Evolutionary conservation across 2,797 vertebrate species (phyloP).

Genomic region (Pseudomugil gertrudae): DNA sequence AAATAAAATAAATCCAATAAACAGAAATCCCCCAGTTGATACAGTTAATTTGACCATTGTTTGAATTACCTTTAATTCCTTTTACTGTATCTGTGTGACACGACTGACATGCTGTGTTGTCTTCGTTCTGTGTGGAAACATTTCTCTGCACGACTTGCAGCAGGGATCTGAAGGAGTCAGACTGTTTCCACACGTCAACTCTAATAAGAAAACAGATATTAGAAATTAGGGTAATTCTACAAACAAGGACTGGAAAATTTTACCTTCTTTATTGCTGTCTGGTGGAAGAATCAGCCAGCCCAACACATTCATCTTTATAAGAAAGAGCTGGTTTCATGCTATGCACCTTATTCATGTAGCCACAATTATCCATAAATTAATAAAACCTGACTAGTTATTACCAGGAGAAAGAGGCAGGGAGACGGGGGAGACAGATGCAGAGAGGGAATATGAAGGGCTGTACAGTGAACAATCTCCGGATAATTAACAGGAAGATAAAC

Average conservation of each 20-base stretch:
- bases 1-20: too few species aligned
- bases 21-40: too few species aligned
- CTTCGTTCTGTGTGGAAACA: constrained; percentile 17
- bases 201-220: constrained; percentile 69
- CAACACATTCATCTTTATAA: constrained; percentile 74
- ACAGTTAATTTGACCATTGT: too few species aligned
- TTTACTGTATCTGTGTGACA: too few species aligned
- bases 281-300: constrained; percentile 51
- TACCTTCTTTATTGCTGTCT: constrained; percentile 62
- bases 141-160: constrained; percentile 14
- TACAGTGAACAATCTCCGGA: constrained; percentile 98
- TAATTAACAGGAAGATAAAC: constrained; percentile 99
- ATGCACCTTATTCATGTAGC: constrained; percentile 78
- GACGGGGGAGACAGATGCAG: constrained; percentile 57
- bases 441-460: constrained; percentile 83
- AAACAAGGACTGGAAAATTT: constrained; percentile 52
- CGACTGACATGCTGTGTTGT: too few species aligned
- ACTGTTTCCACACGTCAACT: constrained; percentile 47
- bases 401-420: constrained; percentile 54
- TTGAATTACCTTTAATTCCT: too few species aligned
- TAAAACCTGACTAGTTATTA: constrained; percentile 93
- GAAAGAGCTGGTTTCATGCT: constrained; percentile 67
- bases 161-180: constrained; percentile 20
- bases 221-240: constrained; percentile 67
- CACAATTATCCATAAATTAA: constrained; percentile 85